Evolutionary conservation across 2,797 vertebrate genomes (phyloP).

Genomic region (Moxostoma hubbsi): DNA sequence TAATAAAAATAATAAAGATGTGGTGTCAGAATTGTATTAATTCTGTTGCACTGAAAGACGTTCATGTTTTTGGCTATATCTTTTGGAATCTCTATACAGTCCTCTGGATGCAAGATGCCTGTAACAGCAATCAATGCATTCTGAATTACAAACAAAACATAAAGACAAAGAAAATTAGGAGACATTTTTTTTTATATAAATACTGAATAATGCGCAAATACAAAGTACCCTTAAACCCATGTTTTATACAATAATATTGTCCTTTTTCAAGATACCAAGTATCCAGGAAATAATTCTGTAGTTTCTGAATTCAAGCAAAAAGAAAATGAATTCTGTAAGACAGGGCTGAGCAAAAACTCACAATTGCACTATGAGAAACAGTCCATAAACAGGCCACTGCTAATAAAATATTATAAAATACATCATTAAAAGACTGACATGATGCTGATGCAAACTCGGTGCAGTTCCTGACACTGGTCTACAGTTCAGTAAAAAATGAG

Average conservation of each 20-base stretch:
- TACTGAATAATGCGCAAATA: slow-evolving; percentile 63
- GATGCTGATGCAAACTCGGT: slow-evolving; percentile 35
- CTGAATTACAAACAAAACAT: slow-evolving; percentile 15
- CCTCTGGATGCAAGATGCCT: not conserved
- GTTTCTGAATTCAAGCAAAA: slow-evolving; percentile 41
- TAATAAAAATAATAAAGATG: not conserved
- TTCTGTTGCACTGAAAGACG: not conserved
- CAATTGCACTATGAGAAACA: slow-evolving; percentile 37
- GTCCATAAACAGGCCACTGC: slow-evolving; percentile 24
- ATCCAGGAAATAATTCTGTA: not conserved
- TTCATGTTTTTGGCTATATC: slow-evolving; percentile 4
- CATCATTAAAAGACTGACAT: not conserved
- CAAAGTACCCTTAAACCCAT: slow-evolving; percentile 54
- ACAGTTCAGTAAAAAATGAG: slow-evolving; percentile 40
- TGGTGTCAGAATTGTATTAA: not conserved
- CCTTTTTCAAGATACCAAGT: slow-evolving; percentile 17
- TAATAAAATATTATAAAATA: slow-evolving; percentile 37
- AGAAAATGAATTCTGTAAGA: slow-evolving; percentile 25
- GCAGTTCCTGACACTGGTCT: slow-evolving; percentile 42
- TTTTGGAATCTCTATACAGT: slow-evolving; percentile 1
- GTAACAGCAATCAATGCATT: slow-evolving; percentile 25
- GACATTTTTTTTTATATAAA: slow-evolving; percentile 59
- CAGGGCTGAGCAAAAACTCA: slow-evolving; percentile 36
- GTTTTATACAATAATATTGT: slow-evolving; percentile 15
- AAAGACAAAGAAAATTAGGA: slow-evolving; percentile 16